Evolutionary conservation across 1,140 invertebrate species (phyloP).

Genomic region (Lineus longissimus): DNA sequence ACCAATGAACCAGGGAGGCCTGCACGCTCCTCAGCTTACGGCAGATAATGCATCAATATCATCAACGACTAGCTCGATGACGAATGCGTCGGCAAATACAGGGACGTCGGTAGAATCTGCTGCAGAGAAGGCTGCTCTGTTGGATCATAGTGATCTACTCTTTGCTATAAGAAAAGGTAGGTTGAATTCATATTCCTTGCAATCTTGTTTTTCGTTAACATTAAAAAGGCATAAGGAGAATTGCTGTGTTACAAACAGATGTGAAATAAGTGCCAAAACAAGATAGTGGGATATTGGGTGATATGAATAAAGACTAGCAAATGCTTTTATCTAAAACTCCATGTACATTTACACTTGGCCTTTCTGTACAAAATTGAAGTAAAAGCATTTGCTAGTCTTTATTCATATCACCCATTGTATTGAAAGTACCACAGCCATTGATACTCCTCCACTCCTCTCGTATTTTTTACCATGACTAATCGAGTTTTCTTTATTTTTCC

Average conservation of each 20-base stretch:
- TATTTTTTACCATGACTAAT: neutral
- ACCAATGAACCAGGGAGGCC: constrained; percentile 35
- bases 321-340: too few relatives aligned
- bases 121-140: too few relatives aligned
- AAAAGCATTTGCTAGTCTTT: too few relatives aligned
- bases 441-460: neutral
- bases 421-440: neutral
- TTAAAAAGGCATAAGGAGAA: neutral
- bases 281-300: too few relatives aligned
- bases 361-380: too few relatives aligned
- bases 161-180: neutral
- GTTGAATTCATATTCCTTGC: neutral
- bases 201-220: neutral
- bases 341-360: too few relatives aligned
- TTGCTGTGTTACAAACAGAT: neutral
- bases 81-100: neutral
- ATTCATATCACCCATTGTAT: too few relatives aligned
- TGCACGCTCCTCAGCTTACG: constrained; percentile 8
- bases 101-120: neutral
- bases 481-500: neutral
- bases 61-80: neutral
- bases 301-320: too few relatives aligned
- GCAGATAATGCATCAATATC: neutral
- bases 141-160: neutral
- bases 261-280: neutral